Evolutionary conservation across 64 coral and sea anemone species (phyloP).

Genomic region (Montipora foliosa): DNA sequence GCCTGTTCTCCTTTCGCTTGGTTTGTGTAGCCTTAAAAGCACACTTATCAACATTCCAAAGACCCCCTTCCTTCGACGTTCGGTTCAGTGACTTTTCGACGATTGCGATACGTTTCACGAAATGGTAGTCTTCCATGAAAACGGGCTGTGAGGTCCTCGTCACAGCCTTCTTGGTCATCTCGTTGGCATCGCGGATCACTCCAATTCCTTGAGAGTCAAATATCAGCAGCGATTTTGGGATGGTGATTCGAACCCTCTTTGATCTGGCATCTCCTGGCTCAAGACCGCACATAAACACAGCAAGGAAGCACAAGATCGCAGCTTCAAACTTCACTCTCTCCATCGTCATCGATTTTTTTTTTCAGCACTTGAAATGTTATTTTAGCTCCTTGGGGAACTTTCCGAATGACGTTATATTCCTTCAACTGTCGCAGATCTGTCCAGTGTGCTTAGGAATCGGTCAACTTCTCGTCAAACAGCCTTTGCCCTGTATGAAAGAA

Average conservation of each 20-base stretch:
- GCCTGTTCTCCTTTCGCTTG: conserved; percentile 86
- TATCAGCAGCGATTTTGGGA: conserved; percentile 54
- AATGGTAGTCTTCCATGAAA: conserved; percentile 84
- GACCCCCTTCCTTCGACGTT: conserved; percentile 78
- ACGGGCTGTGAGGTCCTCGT: conserved; percentile 32
- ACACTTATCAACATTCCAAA: conserved; percentile 92
- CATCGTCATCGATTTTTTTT: not conserved
- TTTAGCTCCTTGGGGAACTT: not conserved
- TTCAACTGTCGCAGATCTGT: not conserved
- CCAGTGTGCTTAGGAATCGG: not conserved
- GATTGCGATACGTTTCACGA: conserved; percentile 91
- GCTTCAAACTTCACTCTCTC: not conserved
- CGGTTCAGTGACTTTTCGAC: conserved; percentile 84
- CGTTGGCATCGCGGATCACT: conserved; percentile 42
- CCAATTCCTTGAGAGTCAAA: conserved; percentile 54
- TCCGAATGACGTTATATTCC: no score
- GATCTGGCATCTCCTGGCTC: conserved; percentile 19
- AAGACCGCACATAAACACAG: not conserved
- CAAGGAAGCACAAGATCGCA: not conserved
- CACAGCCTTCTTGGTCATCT: conserved; percentile 39
- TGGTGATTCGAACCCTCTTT: conserved; percentile 21
- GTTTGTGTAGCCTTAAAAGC: conserved; percentile 81
- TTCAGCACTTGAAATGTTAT: not conserved
- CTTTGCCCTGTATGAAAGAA: conserved; percentile 16
- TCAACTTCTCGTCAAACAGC: not conserved